Percentiles rank a stretch among this genome's conserved stretches.
Evolutionary conservation across 2,113 vertebrate species (phyloP).

Genomic region (Tupaia tana): DNA sequence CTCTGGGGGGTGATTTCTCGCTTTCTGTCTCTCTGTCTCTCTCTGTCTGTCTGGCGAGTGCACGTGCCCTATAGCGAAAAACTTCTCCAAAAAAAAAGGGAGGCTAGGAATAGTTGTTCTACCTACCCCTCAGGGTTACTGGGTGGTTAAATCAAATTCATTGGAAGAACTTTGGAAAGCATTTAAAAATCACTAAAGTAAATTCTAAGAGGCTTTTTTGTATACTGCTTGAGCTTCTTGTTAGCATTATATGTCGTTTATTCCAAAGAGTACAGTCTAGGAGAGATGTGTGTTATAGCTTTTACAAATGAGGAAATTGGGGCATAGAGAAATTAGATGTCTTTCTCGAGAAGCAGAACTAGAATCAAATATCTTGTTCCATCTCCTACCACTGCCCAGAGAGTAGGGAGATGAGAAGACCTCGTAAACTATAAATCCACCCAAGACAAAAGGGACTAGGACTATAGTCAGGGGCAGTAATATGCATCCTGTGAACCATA

Average conservation of each 20-base stretch:
- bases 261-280: not conserved
- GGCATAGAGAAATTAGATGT: not conserved
- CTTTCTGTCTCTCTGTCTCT: no score
- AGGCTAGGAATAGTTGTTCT: not conserved
- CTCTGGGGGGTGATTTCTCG: no score
- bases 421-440: not conserved
- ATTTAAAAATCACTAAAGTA: conserved; percentile 28
- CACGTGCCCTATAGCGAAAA: no score
- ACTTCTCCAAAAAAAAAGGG: no score
- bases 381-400: not conserved
- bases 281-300: not conserved
- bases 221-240: conserved; percentile 7
- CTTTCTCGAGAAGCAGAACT: not conserved
- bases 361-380: not conserved
- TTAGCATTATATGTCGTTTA: conserved; percentile 9
- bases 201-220: conserved; percentile 14
- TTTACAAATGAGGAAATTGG: conserved; percentile 25
- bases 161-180: not conserved
- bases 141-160: not conserved
- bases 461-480: not conserved
- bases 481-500: not conserved
- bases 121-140: not conserved
- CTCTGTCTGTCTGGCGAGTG: no score
- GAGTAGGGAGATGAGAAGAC: not conserved
- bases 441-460: not conserved